phyloP scores from a whole-genome alignment of 1,140 invertebrate genomes.

The Calliopsis andreniformis region DNA sequence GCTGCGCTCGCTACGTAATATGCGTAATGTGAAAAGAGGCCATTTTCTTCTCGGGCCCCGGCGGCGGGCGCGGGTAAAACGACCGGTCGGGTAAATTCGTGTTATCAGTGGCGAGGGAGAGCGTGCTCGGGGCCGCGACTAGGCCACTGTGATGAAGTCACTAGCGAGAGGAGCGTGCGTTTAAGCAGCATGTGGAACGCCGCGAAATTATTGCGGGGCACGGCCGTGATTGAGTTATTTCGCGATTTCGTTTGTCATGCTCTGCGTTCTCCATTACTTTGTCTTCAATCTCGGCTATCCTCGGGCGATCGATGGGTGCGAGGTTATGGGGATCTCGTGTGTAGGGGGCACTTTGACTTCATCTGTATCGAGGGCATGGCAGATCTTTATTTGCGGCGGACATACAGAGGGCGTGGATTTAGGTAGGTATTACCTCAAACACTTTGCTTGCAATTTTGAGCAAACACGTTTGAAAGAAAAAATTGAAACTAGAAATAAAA shows the following conservation, averaged over 20 bases:
- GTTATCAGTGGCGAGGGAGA: slow-evolving; percentile 59
- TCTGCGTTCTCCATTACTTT: not conserved
- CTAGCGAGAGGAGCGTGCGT: slow-evolving; percentile 1
- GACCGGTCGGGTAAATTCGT: slow-evolving; percentile 63
- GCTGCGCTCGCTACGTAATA: slow-evolving; percentile 73
- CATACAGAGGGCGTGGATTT: too few species aligned
- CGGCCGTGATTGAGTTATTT: slow-evolving; percentile 36
- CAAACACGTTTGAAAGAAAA: too few species aligned
- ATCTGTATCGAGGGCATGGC: too few species aligned
- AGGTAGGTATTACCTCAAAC: too few species aligned
- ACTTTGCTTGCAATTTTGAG: too few species aligned
- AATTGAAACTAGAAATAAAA: too few species aligned
- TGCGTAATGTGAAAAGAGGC: slow-evolving; percentile 78
- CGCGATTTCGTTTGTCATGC: slow-evolving; percentile 37
- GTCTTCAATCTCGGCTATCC: not conserved
- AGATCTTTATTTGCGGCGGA: too few species aligned
- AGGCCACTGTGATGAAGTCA: slow-evolving; percentile 27
- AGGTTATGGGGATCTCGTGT: too few species aligned
- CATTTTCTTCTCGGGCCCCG: slow-evolving; percentile 73
- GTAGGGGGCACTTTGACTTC: too few species aligned
- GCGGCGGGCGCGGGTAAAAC: slow-evolving; percentile 59
- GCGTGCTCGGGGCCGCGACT: slow-evolving; percentile 20
- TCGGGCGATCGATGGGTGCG: too few species aligned
- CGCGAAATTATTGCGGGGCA: slow-evolving; percentile 20
- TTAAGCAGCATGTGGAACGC: slow-evolving; percentile 14